Evolutionary conservation across 2,888 invertebrate species (phyloP).

Genomic region (Eretmocerus hayati): DNA sequence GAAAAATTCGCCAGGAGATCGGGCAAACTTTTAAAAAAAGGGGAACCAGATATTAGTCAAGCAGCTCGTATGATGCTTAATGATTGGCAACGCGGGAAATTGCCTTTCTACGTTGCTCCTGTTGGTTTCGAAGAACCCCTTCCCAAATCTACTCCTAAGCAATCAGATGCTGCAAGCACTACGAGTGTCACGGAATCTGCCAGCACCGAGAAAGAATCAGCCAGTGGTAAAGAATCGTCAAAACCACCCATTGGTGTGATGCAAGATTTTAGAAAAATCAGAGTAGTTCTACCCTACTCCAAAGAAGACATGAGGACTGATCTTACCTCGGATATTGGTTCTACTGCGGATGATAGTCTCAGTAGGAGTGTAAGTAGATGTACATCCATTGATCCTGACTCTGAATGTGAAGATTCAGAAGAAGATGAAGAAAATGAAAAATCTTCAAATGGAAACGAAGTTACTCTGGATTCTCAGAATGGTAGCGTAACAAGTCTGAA

Average conservation of each 20-base stretch:
- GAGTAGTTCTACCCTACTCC: constrained; percentile 64
- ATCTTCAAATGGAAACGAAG: too few species aligned
- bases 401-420: constrained; percentile 7
- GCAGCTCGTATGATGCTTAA: constrained; percentile 93
- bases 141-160: constrained; percentile 37
- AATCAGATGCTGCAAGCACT: constrained; percentile 1
- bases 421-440: constrained; percentile 20
- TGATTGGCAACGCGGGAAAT: constrained; percentile 96
- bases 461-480: not conserved
- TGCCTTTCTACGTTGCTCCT: constrained; percentile 90
- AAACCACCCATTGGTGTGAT: constrained; percentile 50
- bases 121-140: constrained; percentile 69
- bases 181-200: not conserved
- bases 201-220: not conserved
- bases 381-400: constrained; percentile 9
- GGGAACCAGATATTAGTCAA: constrained; percentile 88
- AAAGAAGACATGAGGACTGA: constrained; percentile 50
- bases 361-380: constrained; percentile 10
- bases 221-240: constrained; percentile 22
- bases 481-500: not conserved
- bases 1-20: constrained; percentile 79
- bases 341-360: constrained; percentile 8
- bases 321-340: constrained; percentile 13
- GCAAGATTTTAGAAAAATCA: constrained; percentile 79
- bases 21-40: constrained; percentile 90